Conservation (phyloP, 2,888 invertebrate species). For the Drosophila fulvimacula region DNA sequence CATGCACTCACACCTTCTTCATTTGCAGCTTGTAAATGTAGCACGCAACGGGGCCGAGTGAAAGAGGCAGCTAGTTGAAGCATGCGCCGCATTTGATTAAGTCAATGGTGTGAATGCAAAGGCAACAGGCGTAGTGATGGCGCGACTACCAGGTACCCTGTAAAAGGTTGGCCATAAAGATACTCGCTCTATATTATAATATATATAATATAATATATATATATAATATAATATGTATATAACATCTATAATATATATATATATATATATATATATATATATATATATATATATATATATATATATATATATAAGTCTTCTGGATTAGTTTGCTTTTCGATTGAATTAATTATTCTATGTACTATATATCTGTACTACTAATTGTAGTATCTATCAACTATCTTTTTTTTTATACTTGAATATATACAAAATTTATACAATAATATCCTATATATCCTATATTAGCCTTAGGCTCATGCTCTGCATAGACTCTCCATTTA, state of each 20-base stretch:
- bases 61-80: constrained; percentile 15
- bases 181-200: not conserved
- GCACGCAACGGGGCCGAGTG: constrained; percentile 41
- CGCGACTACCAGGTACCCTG: constrained; percentile 16
- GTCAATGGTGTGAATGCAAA: constrained; percentile 11
- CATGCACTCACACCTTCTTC: constrained; percentile 35
- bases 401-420: too few relatives aligned
- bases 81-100: constrained; percentile 31
- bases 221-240: too few relatives aligned
- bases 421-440: not conserved
- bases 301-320: too few relatives aligned
- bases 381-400: too few relatives aligned
- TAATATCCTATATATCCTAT: not conserved
- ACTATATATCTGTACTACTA: too few relatives aligned
- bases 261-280: too few relatives aligned
- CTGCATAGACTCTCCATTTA: constrained; percentile 4
- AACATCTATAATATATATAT: too few relatives aligned
- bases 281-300: too few relatives aligned
- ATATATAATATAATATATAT: too few relatives aligned
- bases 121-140: not conserved
- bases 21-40: constrained; percentile 45
- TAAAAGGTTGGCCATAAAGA: not conserved
- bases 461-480: not conserved
- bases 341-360: not conserved
- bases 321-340: not conserved